Conservation (phyloP, 2,113 vertebrate genomes). For the Brachionichthys hirsutus region DNA sequence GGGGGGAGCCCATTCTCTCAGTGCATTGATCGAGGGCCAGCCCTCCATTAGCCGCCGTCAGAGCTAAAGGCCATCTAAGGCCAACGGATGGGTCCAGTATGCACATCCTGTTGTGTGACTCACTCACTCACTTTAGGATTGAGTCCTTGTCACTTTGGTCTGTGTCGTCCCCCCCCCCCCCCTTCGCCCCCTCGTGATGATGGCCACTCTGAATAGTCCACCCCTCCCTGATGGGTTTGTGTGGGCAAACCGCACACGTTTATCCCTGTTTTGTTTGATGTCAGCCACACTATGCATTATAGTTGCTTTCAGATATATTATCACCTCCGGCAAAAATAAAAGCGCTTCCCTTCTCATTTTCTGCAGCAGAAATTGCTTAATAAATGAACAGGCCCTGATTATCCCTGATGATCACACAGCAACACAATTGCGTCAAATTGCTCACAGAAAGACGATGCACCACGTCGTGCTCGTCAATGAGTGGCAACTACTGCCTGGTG, state of each 20-base stretch:
- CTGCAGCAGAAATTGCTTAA: conserved; percentile 66
- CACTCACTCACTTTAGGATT: conserved; percentile 46
- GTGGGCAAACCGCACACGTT: not conserved
- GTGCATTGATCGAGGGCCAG: conserved; percentile 70
- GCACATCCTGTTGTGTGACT: conserved; percentile 55
- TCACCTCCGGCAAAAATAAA: conserved; percentile 52
- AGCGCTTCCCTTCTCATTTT: conserved; percentile 61
- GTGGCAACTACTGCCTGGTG: conserved; percentile 70
- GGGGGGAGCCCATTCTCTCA: conserved; percentile 51
- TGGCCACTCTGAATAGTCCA: conserved; percentile 27
- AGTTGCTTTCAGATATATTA: conserved; percentile 63
- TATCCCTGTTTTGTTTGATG: conserved; percentile 47
- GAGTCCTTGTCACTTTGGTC: conserved; percentile 54
- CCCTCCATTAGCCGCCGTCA: conserved; percentile 62
- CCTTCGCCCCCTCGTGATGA: conserved; percentile 4
- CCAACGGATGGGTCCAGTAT: conserved; percentile 55
- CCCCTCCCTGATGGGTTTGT: conserved; percentile 25
- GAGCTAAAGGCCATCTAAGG: conserved; percentile 73
- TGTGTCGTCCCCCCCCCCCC: conserved; percentile 29
- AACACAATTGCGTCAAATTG: conserved; percentile 76
- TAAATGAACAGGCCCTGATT: conserved; percentile 65
- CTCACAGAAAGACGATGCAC: conserved; percentile 60
- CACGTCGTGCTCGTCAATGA: conserved; percentile 69
- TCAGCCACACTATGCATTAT: conserved; percentile 49
- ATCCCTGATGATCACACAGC: conserved; percentile 65